Percentiles rank a stretch among this genome's conserved stretches.
These are phyloP conservation scores for Cataglyphis cursor DNA, from an alignment of 2,888 invertebrate genomes.

Conservation along the genomic window DNA sequence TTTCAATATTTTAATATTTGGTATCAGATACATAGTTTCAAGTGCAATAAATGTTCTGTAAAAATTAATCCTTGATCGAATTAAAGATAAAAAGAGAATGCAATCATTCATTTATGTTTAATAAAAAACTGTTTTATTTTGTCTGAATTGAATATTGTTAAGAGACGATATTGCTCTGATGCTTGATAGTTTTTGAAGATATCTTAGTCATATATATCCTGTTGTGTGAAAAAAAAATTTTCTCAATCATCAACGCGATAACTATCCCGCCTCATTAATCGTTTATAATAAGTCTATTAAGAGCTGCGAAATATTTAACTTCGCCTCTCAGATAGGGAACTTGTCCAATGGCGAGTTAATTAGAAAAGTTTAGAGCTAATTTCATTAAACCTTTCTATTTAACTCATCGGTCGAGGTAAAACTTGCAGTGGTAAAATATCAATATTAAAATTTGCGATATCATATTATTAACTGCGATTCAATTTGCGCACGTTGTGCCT, in stretches of 20 bases:
- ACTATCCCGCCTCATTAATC: constrained; percentile 30
- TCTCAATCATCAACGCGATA: constrained; percentile 7
- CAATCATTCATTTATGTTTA: not conserved
- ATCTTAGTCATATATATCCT: not conserved
- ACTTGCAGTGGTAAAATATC: constrained; percentile 13
- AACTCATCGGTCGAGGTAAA: constrained; percentile 6
- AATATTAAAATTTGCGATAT: constrained; percentile 3
- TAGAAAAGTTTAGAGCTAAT: constrained; percentile 68
- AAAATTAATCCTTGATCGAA: not conserved
- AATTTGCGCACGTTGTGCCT: not conserved
- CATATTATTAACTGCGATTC: not conserved
- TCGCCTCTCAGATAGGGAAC: not conserved
- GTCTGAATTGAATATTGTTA: not conserved
- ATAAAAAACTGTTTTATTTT: constrained; percentile 9
- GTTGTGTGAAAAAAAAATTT: constrained; percentile 20
- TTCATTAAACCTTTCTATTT: constrained; percentile 57
- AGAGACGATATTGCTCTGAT: not conserved
- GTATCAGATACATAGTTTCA: not conserved
- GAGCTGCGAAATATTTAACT: constrained; percentile 30
- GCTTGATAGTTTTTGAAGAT: constrained; percentile 6
- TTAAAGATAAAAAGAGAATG: not conserved
- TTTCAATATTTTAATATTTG: not conserved
- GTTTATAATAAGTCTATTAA: constrained; percentile 45
- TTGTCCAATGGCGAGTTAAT: constrained; percentile 61
- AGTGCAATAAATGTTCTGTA: not conserved